A percentile compares a stretch with the other conserved stretches of the same genome.
Evolutionary conservation across 2,888 invertebrate genomes (phyloP).

Genomic region (Anodontia alba): DNA sequence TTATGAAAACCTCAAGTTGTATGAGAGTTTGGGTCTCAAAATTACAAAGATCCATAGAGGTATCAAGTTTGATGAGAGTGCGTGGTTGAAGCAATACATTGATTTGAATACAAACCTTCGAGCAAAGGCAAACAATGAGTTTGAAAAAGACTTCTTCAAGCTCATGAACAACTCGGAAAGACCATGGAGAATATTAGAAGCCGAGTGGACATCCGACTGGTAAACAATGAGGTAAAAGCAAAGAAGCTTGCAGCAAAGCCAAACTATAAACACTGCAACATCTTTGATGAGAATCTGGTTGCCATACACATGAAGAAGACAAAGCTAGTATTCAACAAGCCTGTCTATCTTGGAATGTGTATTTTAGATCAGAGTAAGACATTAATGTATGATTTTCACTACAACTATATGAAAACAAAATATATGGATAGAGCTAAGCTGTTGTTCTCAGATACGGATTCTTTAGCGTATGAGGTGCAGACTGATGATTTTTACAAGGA

Average conservation of each 20-base stretch:
- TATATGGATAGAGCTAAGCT: constrained; percentile 56
- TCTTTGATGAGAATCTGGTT: constrained; percentile 81
- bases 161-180: constrained; percentile 73
- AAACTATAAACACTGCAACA: constrained; percentile 38
- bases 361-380: constrained; percentile 40
- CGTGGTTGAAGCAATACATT: constrained; percentile 82
- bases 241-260: background rate
- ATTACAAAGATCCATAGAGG: constrained; percentile 73
- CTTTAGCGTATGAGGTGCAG: constrained; percentile 69
- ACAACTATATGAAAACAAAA: constrained; percentile 75
- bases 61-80: constrained; percentile 74
- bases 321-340: constrained; percentile 78
- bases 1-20: constrained; percentile 24
- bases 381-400: constrained; percentile 74
- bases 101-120: constrained; percentile 69
- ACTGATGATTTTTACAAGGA: constrained; percentile 82
- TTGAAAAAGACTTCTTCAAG: constrained; percentile 80
- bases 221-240: constrained; percentile 1
- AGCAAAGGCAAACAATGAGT: constrained; percentile 74
- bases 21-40: constrained; percentile 64
- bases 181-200: constrained; percentile 85
- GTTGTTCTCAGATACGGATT: constrained; percentile 70
- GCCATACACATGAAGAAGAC: constrained; percentile 76
- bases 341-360: constrained; percentile 81
- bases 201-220: constrained; percentile 67